Conservation (phyloP, 2,888 invertebrate species). For the Rhopalosiphum nymphaeae region DNA sequence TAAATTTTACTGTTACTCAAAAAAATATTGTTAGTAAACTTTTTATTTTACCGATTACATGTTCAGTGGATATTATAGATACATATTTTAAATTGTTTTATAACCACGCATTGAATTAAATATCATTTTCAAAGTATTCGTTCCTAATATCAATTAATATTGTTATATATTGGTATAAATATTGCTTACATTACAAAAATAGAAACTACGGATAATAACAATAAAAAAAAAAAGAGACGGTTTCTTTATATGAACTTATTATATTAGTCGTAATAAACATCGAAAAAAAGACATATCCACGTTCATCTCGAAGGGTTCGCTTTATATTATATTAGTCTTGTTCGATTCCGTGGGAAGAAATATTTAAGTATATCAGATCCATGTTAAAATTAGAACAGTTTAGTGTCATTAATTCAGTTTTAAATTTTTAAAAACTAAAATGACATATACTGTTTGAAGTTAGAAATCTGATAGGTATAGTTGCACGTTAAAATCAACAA, state of each 20-base stretch:
- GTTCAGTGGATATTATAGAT: background rate
- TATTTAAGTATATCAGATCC: background rate
- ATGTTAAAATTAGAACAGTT: background rate
- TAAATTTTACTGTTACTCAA: background rate
- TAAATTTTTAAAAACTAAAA: background rate
- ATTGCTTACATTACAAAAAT: background rate
- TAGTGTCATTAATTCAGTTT: background rate
- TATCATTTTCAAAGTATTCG: background rate
- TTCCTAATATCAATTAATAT: background rate
- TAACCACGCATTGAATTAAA: background rate
- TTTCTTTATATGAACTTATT: background rate
- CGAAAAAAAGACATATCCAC: background rate
- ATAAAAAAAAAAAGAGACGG: background rate
- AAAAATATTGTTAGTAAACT: background rate
- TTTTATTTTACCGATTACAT: background rate
- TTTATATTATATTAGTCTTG: background rate
- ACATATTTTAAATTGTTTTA: no score
- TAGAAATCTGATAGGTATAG: background rate
- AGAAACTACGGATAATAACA: background rate
- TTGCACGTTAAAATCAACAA: background rate
- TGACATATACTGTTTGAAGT: background rate
- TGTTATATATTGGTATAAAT: no score
- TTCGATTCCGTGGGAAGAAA: background rate
- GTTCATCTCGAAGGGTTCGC: background rate
- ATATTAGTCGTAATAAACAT: background rate